These are phyloP conservation scores for Vannuccia rotundouncinata DNA, from an alignment of 2,888 invertebrate genomes.

Conservation along the genomic window DNA sequence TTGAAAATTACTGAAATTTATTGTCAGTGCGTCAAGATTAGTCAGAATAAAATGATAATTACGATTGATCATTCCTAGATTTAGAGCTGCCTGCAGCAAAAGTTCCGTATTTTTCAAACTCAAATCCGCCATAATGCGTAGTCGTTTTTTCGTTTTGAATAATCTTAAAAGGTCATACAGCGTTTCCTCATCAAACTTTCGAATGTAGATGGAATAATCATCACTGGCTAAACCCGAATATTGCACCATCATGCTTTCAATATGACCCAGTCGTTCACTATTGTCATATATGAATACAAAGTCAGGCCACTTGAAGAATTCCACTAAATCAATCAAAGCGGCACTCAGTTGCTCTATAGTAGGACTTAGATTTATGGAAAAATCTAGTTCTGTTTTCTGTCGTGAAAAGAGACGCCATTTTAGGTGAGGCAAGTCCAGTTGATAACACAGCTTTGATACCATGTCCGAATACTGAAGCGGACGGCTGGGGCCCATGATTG, in stretches of 20 bases:
- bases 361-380: background rate
- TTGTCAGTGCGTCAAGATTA: background rate
- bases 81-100: conserved; percentile 8
- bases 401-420: background rate
- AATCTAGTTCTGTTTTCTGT: background rate
- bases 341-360: background rate
- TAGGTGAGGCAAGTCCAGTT: background rate
- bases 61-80: background rate
- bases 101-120: background rate
- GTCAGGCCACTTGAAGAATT: background rate
- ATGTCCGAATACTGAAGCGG: background rate
- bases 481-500: background rate
- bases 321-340: background rate
- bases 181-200: background rate
- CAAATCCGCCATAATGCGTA: background rate
- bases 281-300: background rate
- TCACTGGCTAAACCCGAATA: background rate
- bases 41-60: conserved; percentile 4
- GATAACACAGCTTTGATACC: background rate
- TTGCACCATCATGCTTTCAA: background rate
- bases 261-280: background rate
- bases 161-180: background rate
- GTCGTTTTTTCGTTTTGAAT: background rate
- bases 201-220: background rate
- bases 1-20: background rate